These are phyloP conservation scores for Catharus minimus DNA, from an alignment of 2,113 vertebrate species.

Conservation along the genomic window DNA sequence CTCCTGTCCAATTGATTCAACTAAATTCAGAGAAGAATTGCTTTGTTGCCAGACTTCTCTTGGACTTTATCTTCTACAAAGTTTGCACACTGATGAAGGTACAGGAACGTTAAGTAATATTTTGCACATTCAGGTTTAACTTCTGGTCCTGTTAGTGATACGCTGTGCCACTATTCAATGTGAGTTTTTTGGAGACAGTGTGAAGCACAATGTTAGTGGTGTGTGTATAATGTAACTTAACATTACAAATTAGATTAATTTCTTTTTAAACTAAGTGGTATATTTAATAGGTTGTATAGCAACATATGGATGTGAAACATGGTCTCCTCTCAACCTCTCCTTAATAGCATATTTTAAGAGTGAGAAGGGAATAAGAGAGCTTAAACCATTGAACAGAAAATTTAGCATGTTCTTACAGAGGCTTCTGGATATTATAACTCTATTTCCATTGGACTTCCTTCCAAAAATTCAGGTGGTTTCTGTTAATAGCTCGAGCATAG, in stretches of 20 bases:
- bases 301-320: not conserved
- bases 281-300: not conserved
- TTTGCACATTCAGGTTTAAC: not conserved
- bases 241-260: not conserved
- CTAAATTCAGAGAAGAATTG: not conserved
- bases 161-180: not conserved
- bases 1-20: not conserved
- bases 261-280: not conserved
- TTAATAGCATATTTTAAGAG: not conserved
- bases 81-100: not conserved
- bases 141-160: not conserved
- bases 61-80: not conserved
- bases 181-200: not conserved
- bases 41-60: not conserved
- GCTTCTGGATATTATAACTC: conserved; percentile 28
- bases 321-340: not conserved
- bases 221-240: not conserved
- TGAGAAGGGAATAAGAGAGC: not conserved
- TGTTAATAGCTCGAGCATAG: conserved; percentile 34
- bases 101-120: not conserved
- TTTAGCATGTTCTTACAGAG: not conserved
- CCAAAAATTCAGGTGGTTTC: conserved; percentile 33
- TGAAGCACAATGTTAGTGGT: not conserved
- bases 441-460: not conserved
- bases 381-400: not conserved